Percentiles rank a stretch among this genome's conserved stretches.
phyloP scores from a whole-genome alignment of 2,888 invertebrate species.

The Eristalis intricaria region DNA sequence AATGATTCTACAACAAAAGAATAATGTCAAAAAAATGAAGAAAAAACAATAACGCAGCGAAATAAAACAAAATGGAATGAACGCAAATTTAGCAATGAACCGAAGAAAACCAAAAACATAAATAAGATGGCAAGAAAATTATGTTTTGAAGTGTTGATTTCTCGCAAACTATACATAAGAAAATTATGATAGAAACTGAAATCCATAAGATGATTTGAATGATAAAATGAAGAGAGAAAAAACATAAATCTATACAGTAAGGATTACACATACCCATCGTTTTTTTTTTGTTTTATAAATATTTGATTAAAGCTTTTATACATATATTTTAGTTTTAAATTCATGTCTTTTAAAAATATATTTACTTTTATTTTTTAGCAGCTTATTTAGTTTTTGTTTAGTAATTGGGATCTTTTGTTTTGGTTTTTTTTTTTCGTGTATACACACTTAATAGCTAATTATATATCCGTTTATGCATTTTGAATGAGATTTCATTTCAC shows the following conservation, averaged over 20 bases:
- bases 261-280: conserved; percentile 71
- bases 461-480: conserved; percentile 16
- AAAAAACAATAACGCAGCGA: neutral
- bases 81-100: conserved; percentile 13
- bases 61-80: neutral
- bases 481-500: conserved; percentile 15
- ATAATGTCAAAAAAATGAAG: neutral
- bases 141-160: conserved; percentile 21
- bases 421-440: conserved; percentile 19
- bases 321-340: conserved; percentile 37
- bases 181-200: conserved; percentile 19
- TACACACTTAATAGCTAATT: conserved; percentile 36
- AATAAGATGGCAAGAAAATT: conserved; percentile 29
- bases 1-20: neutral
- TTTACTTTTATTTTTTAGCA: conserved; percentile 51
- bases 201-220: conserved; percentile 22
- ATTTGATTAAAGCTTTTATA: conserved; percentile 65
- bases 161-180: conserved; percentile 57
- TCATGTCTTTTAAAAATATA: conserved; percentile 45
- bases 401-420: conserved; percentile 27
- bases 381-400: conserved; percentile 35
- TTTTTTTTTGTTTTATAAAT: conserved; percentile 52
- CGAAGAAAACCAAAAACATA: neutral
- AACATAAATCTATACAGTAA: conserved; percentile 35
- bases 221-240: conserved; percentile 14